Evolutionary conservation across 2,113 vertebrate genomes (phyloP).

Genomic region (Semnopithecus entellus): DNA sequence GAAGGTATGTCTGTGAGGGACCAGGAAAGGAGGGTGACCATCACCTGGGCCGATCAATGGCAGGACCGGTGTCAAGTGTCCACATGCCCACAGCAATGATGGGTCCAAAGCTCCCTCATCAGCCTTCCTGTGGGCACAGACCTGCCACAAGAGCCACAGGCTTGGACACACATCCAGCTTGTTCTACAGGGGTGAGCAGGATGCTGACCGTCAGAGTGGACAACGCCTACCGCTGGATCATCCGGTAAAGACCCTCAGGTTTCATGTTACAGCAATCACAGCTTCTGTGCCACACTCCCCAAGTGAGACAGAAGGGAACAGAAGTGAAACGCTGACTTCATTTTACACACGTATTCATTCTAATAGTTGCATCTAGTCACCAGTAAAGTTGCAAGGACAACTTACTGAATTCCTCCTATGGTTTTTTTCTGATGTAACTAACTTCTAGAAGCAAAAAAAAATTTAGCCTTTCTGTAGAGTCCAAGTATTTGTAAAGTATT

Average conservation of each 20-base stretch:
- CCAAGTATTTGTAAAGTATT: background rate
- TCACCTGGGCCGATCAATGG: no score
- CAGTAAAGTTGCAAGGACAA: background rate
- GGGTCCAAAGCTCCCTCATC: background rate
- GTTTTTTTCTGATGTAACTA: background rate
- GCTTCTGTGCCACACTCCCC: background rate
- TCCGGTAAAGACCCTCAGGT: rapidly evolving
- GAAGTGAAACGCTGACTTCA: background rate
- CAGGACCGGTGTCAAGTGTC: background rate
- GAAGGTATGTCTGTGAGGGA: no score
- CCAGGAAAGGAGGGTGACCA: background rate
- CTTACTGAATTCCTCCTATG: background rate
- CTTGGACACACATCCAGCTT: background rate
- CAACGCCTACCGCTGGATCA: background rate
- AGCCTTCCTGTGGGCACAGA: background rate
- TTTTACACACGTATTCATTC: rapidly evolving
- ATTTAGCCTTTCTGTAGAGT: background rate
- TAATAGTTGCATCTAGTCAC: rapidly evolving
- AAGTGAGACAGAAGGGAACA: no score
- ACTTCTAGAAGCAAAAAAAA: background rate
- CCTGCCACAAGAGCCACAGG: background rate
- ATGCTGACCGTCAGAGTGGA: rapidly evolving
- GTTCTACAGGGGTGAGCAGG: background rate
- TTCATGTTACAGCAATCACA: background rate
- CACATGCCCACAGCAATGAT: rapidly evolving